A percentile compares a stretch with the other conserved stretches of the same genome.
These are phyloP conservation scores for Lipotes vexillifer DNA, from an alignment of 2,113 vertebrate genomes.

Conservation along the genomic window DNA sequence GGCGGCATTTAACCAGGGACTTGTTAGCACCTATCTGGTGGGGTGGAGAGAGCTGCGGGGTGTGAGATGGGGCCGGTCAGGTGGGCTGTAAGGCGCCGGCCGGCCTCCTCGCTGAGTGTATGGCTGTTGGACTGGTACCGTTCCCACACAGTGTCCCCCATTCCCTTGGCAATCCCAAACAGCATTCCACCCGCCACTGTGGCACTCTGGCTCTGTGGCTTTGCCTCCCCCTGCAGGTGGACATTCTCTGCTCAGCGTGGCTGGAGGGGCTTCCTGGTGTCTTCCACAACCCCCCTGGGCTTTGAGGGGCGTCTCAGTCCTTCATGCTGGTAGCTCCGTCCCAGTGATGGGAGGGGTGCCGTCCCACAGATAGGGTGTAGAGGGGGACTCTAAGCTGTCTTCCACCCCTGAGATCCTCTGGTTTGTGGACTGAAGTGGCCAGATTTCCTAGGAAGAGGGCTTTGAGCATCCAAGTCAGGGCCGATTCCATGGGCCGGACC, in stretches of 20 bases:
- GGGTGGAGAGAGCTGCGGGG: background rate
- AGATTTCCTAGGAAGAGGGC: background rate
- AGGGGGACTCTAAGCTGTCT: background rate
- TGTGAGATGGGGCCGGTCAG: accelerated
- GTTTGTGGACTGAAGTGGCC: background rate
- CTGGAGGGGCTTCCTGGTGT: background rate
- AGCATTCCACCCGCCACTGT: background rate
- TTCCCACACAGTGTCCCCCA: background rate
- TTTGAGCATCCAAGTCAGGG: background rate
- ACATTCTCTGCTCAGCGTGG: background rate
- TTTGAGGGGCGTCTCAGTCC: background rate
- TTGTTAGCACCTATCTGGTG: too few species aligned
- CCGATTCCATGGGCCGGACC: background rate
- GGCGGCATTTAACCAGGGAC: background rate
- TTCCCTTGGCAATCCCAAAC: background rate
- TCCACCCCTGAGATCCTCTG: background rate
- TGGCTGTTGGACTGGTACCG: background rate
- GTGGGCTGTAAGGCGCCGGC: accelerated
- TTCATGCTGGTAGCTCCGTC: background rate
- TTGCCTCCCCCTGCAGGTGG: background rate
- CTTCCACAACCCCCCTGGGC: background rate
- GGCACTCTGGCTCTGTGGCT: background rate
- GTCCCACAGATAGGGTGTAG: background rate
- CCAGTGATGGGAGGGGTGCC: accelerated
- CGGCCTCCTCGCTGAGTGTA: accelerated